Evolutionary conservation across 2,113 vertebrate genomes (phyloP).

Genomic region (Diadophis punctatus): DNA sequence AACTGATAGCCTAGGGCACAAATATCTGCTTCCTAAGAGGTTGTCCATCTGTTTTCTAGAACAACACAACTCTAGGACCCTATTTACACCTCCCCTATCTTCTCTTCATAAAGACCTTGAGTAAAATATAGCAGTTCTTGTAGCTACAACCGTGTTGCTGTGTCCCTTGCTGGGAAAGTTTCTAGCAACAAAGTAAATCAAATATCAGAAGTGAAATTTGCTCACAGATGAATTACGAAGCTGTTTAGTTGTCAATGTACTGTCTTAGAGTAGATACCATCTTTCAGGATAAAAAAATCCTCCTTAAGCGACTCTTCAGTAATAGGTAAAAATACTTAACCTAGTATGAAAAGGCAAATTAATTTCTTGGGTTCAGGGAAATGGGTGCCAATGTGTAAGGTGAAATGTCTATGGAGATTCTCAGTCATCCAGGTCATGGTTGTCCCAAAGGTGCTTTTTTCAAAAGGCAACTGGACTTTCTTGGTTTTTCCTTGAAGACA

Average conservation of each 20-base stretch:
- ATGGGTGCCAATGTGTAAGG: background rate
- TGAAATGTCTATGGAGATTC: background rate
- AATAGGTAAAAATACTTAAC: background rate
- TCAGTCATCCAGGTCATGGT: background rate
- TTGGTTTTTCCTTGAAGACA: background rate
- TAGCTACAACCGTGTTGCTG: background rate
- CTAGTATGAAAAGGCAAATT: background rate
- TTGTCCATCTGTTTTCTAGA: background rate
- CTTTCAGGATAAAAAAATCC: background rate
- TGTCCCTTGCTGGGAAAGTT: background rate
- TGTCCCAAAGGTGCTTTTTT: background rate
- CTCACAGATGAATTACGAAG: background rate
- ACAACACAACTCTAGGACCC: background rate
- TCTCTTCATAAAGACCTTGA: background rate
- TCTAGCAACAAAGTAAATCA: background rate
- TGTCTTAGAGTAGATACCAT: background rate
- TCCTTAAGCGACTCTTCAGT: background rate
- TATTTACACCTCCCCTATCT: background rate
- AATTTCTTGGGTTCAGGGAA: background rate
- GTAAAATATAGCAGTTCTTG: background rate
- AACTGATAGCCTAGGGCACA: background rate
- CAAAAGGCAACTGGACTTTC: background rate
- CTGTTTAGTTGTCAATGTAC: background rate
- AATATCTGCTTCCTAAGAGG: slow-evolving; percentile 5
- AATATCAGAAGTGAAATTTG: background rate